These are phyloP conservation scores for Zoroaster sp. DNA, from an alignment of 53 echinoderm and acorn worm genomes.

Conservation along the genomic window DNA sequence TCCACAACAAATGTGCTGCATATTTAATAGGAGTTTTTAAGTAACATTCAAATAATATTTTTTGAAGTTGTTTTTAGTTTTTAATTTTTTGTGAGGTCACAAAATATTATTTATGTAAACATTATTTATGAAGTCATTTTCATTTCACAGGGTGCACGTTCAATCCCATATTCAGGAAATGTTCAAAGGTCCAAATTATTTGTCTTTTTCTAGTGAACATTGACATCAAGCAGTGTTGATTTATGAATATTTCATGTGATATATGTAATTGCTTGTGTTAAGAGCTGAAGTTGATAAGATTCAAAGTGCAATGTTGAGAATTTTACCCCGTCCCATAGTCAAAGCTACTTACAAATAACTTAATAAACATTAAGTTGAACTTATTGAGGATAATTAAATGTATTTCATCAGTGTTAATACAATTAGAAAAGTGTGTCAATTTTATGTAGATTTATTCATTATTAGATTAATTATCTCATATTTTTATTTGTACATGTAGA, in stretches of 20 bases:
- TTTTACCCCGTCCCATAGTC: background rate
- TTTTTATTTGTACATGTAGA: too few species aligned
- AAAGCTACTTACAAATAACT: background rate
- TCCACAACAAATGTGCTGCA: slow-evolving; percentile 41
- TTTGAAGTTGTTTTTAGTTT: background rate
- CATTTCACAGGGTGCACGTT: slow-evolving; percentile 16
- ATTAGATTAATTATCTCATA: too few species aligned
- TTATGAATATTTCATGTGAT: slow-evolving; percentile 1
- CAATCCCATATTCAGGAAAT: background rate
- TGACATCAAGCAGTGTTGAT: slow-evolving; percentile 1
- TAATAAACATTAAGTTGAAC: background rate
- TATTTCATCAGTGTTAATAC: too few species aligned
- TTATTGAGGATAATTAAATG: background rate
- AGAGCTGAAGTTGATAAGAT: background rate
- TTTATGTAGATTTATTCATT: too few species aligned
- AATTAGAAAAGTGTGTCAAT: too few species aligned
- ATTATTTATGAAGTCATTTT: slow-evolving; percentile 10
- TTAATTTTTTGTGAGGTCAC: background rate
- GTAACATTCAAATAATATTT: slow-evolving; percentile 14
- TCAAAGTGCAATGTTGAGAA: slow-evolving; percentile 34
- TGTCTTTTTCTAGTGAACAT: background rate
- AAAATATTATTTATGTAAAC: background rate
- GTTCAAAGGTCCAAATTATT: background rate
- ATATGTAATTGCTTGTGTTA: too few species aligned
- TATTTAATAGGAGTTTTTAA: slow-evolving; percentile 1